A percentile compares a stretch with the other conserved stretches of the same genome.
phyloP scores from a whole-genome alignment of 1,140 invertebrate species.

The Drosophila obscura region DNA sequence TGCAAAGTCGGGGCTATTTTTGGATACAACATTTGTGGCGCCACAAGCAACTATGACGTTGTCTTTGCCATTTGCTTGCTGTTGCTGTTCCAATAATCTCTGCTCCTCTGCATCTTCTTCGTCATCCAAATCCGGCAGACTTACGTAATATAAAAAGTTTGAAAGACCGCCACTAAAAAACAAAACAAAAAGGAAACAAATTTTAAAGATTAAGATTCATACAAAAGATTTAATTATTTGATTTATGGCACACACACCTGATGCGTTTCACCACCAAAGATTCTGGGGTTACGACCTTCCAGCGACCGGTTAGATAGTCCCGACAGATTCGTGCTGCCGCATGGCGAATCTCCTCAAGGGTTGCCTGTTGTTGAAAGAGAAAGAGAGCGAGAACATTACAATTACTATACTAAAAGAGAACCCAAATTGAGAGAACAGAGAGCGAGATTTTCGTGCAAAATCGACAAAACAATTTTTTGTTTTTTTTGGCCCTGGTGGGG shows the following conservation, averaged over 20 bases:
- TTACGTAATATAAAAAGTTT: slow-evolving; percentile 92
- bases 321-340: slow-evolving; percentile 93
- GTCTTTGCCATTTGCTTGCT: slow-evolving; percentile 52
- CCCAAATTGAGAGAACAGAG: background rate
- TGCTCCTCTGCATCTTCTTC: slow-evolving; percentile 49
- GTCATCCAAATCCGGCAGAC: slow-evolving; percentile 86
- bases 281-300: slow-evolving; percentile 91
- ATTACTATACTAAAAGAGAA: slow-evolving; percentile 1
- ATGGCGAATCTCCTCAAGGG: slow-evolving; percentile 89
- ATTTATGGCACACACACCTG: slow-evolving; percentile 86
- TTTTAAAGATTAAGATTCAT: too few species aligned
- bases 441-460: slow-evolving; percentile 30
- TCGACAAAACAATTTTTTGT: slow-evolving; percentile 56
- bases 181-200: slow-evolving; percentile 7
- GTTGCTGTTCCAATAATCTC: slow-evolving; percentile 39
- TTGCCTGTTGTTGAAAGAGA: slow-evolving; percentile 53
- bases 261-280: slow-evolving; percentile 92
- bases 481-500: background rate
- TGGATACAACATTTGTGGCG: slow-evolving; percentile 42
- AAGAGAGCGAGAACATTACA: background rate
- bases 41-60: slow-evolving; percentile 42
- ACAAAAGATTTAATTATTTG: background rate
- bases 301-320: slow-evolving; percentile 93
- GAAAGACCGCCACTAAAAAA: slow-evolving; percentile 89
- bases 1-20: slow-evolving; percentile 40